phyloP scores from a whole-genome alignment of 2,888 invertebrate genomes.

The Chaetogeoica ovagalla region DNA sequence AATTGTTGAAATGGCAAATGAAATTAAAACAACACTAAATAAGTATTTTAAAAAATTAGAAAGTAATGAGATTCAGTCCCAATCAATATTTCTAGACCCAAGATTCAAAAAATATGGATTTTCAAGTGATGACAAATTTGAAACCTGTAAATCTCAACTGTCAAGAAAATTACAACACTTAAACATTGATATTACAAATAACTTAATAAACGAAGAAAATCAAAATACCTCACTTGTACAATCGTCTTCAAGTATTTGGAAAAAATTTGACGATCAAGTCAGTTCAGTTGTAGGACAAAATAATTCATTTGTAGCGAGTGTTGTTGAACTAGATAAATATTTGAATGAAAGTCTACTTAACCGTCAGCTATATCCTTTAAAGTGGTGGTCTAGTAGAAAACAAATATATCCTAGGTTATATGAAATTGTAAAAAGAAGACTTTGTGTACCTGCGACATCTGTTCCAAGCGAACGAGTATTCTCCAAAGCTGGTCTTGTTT shows the following conservation, averaged over 20 bases:
- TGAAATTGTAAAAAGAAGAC: slow-evolving; percentile 49
- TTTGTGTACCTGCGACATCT: slow-evolving; percentile 53
- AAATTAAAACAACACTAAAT: not conserved
- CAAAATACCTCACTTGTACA: not conserved
- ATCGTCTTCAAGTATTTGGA: slow-evolving; percentile 4
- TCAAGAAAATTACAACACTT: not conserved
- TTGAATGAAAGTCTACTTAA: slow-evolving; percentile 1
- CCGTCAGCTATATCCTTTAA: slow-evolving; percentile 15
- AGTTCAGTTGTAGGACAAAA: not conserved
- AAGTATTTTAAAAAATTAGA: slow-evolving; percentile 25
- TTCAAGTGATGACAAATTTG: slow-evolving; percentile 2
- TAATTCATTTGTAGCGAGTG: slow-evolving; percentile 6
- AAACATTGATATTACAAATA: not conserved
- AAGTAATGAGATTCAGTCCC: not conserved
- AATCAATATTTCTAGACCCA: not conserved
- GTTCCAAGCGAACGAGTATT: slow-evolving; percentile 54
- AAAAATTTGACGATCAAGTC: slow-evolving; percentile 17
- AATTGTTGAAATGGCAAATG: not conserved
- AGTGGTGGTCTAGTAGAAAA: slow-evolving; percentile 12
- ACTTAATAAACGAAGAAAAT: not conserved
- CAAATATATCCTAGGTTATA: slow-evolving; percentile 3
- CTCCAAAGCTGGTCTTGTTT: slow-evolving; percentile 50
- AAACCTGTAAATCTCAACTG: not conserved
- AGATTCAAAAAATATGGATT: slow-evolving; percentile 33
- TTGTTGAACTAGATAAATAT: slow-evolving; percentile 19